phyloP scores from a whole-genome alignment of 2,888 invertebrate genomes.

The Scelioninae gen. 1 region DNA sequence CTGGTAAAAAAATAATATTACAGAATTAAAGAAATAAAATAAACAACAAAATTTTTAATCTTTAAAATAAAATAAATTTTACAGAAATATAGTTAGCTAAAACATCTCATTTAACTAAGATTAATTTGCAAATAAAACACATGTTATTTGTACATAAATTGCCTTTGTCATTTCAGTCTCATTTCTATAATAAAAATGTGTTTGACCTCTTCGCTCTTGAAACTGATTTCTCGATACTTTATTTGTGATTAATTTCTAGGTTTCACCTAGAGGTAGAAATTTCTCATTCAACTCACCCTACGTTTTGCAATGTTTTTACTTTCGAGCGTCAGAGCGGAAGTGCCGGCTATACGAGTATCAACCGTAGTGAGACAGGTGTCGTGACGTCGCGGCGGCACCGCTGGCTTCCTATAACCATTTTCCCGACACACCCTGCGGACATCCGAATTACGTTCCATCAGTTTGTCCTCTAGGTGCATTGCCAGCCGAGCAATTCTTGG shows the following conservation, averaged over 20 bases:
- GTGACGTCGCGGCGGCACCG: slow-evolving; percentile 44
- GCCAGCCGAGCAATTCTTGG: slow-evolving; percentile 73
- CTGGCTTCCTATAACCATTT: slow-evolving; percentile 53
- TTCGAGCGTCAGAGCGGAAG: slow-evolving; percentile 70
- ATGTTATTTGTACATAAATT: too few relatives aligned
- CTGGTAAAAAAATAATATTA: too few relatives aligned
- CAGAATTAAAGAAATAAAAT: too few relatives aligned
- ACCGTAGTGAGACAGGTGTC: slow-evolving; percentile 39
- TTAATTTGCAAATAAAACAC: too few relatives aligned
- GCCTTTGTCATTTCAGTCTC: too few relatives aligned
- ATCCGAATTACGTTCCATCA: slow-evolving; percentile 69
- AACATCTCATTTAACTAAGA: too few relatives aligned
- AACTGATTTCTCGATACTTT: too few relatives aligned
- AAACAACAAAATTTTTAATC: too few relatives aligned
- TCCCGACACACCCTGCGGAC: slow-evolving; percentile 67
- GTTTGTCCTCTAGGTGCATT: slow-evolving; percentile 74
- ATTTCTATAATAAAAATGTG: too few relatives aligned
- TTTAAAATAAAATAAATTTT: too few relatives aligned
- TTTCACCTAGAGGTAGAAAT: background rate
- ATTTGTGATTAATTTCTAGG: background rate
- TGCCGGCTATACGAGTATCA: slow-evolving; percentile 38
- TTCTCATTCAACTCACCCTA: slow-evolving; percentile 72
- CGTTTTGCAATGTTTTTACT: slow-evolving; percentile 75
- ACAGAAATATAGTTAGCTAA: too few relatives aligned
- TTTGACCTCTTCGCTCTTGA: too few relatives aligned